Evolutionary conservation across 2,113 vertebrate species (phyloP), one percentile per base, ranked within the genome.

Genomic region (Carassius gibelio): DNA sequence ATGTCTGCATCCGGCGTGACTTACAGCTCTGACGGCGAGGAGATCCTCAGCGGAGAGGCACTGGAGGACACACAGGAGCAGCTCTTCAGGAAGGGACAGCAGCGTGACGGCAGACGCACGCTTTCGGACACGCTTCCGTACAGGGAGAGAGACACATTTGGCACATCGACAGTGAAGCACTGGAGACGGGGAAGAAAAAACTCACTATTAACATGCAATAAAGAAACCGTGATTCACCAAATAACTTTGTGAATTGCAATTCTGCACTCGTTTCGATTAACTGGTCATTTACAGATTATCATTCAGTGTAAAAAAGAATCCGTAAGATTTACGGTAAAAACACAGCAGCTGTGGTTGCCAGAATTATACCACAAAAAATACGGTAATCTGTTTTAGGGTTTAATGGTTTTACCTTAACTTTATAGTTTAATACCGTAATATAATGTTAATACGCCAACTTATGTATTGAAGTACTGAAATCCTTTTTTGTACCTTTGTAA

Each of bases 31-130:
- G 90, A 99, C 88, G 0, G 96, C 95, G 42, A 98, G 96, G 87
- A 99, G 93, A 86, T 99, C 98, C 82, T 96, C 95, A 13, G 96
- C 96, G 45, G 97, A 96, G 30, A 99, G 96, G 84, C 95, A 97
- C 85, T 96, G 96, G 71, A 99, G 93, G 48, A 99, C 94, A 36
- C 95, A 99, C 14, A 99, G 95, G 55, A 99, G 94, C 17, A 97
- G 94, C 42, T 99, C 98, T 88, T 98, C 96, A 0, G 98, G 98
- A 8, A 99, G 95, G 38, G 93, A 96, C 87, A 99, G 88, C 83
- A 99, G 88, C 0, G 95, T 96, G 19, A 97, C 89, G 62, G 93
- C 91, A 17, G 94, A 92, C 4, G 94, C 94, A 5, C 96, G 93
- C 88, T 96, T 96, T 87, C 95, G 95, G 82, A 98, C 85, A 82